These are phyloP conservation scores for Chlamydotis undulata DNA, from an alignment of 2,113 vertebrate species.

Conservation along the genomic window DNA sequence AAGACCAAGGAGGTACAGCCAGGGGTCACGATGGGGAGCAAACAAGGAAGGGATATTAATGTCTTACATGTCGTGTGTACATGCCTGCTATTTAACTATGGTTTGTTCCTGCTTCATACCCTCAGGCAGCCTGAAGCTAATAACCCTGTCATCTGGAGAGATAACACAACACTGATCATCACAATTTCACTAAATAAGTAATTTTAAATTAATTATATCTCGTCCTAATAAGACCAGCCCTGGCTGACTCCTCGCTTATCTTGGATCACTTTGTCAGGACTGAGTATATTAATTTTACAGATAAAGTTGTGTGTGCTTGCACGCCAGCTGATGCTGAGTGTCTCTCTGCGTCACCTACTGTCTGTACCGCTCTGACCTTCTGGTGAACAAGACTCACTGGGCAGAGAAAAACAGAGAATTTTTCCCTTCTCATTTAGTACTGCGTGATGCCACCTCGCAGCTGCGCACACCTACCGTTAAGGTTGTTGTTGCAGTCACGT, in stretches of 20 bases:
- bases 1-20: neutral
- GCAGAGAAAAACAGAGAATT: neutral
- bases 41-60: neutral
- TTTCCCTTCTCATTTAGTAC: neutral
- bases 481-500: neutral
- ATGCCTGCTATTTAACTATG: neutral
- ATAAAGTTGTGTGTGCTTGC: neutral
- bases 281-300: conserved; percentile 4
- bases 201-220: conserved; percentile 65
- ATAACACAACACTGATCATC: conserved; percentile 36
- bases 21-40: neutral
- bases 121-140: conserved; percentile 44
- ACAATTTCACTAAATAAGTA: conserved; percentile 57
- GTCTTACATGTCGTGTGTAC: neutral
- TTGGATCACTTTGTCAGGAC: conserved; percentile 18
- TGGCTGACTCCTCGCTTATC: conserved; percentile 14
- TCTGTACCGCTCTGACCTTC: neutral
- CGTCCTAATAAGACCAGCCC: conserved; percentile 36
- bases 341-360: neutral
- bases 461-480: fast-evolving
- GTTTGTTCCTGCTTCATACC: neutral
- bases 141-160: conserved; percentile 41
- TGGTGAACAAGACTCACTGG: neutral
- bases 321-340: neutral
- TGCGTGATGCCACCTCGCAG: neutral